Evolutionary conservation across 2,888 invertebrate genomes (phyloP), one percentile per base, ranked within the genome.

Genomic region (Petrolisthes cinctipes): DNA sequence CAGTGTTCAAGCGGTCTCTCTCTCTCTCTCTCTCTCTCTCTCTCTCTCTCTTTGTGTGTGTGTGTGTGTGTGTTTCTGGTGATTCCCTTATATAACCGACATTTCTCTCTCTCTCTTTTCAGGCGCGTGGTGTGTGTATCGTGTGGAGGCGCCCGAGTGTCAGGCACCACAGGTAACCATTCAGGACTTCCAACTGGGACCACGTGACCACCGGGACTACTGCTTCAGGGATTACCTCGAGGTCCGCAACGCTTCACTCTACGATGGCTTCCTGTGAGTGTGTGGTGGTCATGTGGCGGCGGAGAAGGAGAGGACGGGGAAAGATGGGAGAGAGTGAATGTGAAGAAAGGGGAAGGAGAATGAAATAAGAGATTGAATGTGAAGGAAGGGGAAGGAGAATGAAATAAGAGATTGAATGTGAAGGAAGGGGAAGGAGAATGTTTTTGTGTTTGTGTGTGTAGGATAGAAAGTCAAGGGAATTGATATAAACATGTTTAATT

Each of bases 121-220:
- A 90, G 90, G 82, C 20, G 89, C 86, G 5, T 90, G 90, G 90
- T 90, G 90, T 71, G 89, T 89, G 78, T 90, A 84, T 78, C 86
- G 83, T 4, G 57, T 90, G 61, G 73, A 88, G 83, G 86, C 86
- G 37, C 89, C 85, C 20, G 68, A 89, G 83, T 90, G 90, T 80
- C 86, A 87, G 51, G 84, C 89, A 2, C 90, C 90, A n/a, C 4
- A 83, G 81, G 61, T 90, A 56, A 85, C 81, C 20, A 78, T 90
- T 23, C n/a, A 79, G 23, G 90, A 90, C 85, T 88, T 90, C 78
- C 83, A 89, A 66, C 61, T 90, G 57, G 89, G 90, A 4, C 89
- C 90, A 0, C 61, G 88, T 5, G 89, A 89, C 89, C 37, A 20
- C 51, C 37, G 85, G 14, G 73, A 86, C 81, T 88, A 89, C 76